A percentile compares a stretch with the other conserved stretches of the same genome.
Evolutionary conservation across 2,113 vertebrate genomes (phyloP).

Genomic region (Pongo abelii): DNA sequence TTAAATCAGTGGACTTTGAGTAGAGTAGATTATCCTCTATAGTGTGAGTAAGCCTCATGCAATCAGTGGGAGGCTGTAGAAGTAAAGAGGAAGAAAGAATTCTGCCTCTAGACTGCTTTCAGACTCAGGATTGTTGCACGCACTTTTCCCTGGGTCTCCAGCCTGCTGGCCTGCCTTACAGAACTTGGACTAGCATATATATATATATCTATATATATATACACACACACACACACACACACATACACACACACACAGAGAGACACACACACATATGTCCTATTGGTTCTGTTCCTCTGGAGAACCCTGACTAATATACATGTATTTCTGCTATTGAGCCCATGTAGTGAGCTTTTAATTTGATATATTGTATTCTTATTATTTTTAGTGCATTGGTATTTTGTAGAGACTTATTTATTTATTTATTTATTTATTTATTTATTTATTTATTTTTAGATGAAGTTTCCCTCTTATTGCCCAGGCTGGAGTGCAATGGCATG

Average conservation of each 20-base stretch:
- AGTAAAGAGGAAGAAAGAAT: conserved; percentile 22
- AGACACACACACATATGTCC: too few species aligned
- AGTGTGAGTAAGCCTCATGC: background rate
- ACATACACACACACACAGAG: too few species aligned
- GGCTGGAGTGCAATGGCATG: too few species aligned
- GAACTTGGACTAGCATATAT: too few species aligned
- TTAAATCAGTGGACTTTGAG: background rate
- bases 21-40: background rate
- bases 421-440: background rate
- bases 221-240: too few species aligned
- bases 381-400: background rate
- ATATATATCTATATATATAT: background rate
- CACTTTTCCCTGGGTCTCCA: too few species aligned
- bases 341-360: background rate
- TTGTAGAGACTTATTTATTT: background rate
- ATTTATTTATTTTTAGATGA: too few species aligned
- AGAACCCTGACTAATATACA: background rate
- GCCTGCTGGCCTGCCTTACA: too few species aligned
- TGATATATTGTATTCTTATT: background rate
- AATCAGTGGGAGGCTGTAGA: background rate
- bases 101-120: background rate
- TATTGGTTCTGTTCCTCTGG: background rate
- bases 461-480: too few species aligned
- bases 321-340: background rate
- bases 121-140: background rate